These are phyloP conservation scores for Enteromius afrohamiltoni DNA, from an alignment of 2,797 vertebrate genomes.

Conservation along the genomic window DNA sequence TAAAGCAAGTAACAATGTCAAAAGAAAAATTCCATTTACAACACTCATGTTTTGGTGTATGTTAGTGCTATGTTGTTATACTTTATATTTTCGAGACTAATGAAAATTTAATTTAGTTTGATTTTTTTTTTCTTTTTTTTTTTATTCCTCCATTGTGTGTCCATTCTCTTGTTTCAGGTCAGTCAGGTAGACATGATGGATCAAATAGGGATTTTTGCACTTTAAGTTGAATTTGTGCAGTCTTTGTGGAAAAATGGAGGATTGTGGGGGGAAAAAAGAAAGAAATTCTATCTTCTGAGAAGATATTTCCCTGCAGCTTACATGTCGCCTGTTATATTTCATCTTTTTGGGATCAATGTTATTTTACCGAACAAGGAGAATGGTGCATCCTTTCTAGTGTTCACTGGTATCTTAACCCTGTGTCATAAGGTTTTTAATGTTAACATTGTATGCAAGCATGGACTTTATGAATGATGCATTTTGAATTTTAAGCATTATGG, in stretches of 20 bases:
- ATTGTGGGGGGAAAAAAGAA: conserved; percentile 50
- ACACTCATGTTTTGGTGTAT: conserved; percentile 25
- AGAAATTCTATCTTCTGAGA: conserved; percentile 56
- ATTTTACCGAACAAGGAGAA: conserved; percentile 58
- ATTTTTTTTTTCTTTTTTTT: conserved; percentile 33
- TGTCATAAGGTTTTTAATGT: conserved; percentile 53
- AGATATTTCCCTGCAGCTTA: conserved; percentile 57
- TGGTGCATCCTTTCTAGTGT: conserved; percentile 54
- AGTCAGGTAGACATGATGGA: conserved; percentile 39
- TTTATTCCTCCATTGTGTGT: conserved; percentile 16
- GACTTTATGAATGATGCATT: conserved; percentile 46
- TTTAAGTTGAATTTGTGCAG: conserved; percentile 57
- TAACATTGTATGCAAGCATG: conserved; percentile 48
- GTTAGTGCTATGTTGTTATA: conserved; percentile 35
- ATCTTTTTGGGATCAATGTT: conserved; percentile 70
- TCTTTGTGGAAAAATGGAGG: conserved; percentile 44
- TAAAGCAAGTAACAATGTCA: conserved; percentile 37
- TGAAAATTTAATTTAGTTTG: conserved; percentile 36
- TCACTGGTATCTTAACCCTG: conserved; percentile 47
- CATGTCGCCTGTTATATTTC: conserved; percentile 68
- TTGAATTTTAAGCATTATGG: conserved; percentile 46
- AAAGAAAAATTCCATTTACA: conserved; percentile 31
- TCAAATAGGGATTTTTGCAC: conserved; percentile 43
- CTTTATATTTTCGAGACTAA: conserved; percentile 41
- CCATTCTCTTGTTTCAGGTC: conserved; percentile 47